Evolutionary conservation across 1,140 invertebrate genomes (phyloP), one percentile per base, ranked within the genome.

Genomic region (Varroa destructor): DNA sequence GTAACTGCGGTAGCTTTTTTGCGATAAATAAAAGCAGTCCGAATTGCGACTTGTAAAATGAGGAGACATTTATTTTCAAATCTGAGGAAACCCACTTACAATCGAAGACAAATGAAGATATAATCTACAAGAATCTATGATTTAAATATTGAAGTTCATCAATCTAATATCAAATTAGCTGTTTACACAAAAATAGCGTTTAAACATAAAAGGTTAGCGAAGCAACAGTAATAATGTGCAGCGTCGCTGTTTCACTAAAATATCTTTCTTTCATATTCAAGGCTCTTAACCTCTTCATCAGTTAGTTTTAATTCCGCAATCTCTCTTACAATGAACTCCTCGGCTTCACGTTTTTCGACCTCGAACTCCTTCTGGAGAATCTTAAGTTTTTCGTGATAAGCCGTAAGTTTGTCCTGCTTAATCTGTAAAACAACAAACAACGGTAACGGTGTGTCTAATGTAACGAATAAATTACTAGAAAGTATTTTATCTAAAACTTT

Each of bases 271-370:
- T 67, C 3, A 37, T 43, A 67, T 3, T 67, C 61, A 46, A 67
- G 61, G 12, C 12, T 14, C 46, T 67, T 67, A 37, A 67, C 12
- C 40, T 67, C 61, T 40, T 12, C 61, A 40, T 67, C 61, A 14
- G 61, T 67, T 10, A 67, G 37, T 36, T 67, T 67, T 37, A 67
- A 37, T 40, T 67, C 61, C 8, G 14, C 46, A 46, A 67, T 67
- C 36, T 67, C 61, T 2, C 40, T 67, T 8, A 3, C 61, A 37
- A 67, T 67, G 12, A 12, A 67, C 36, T 67, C 61, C 46, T 36
- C 14, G 5, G 61, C 46, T 37, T n/a, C 14, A 12, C 46, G 40
- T 37, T 67, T 67, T 37, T 67, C 61, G 14, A 36, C 37, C 61
- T 67, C 61, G 61, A 67, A 67, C 12, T 40, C 10, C 46, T 12